Base-by-base conservation (phyloP, 2,113 vertebrate genomes). In the Mus spicilegus region DNA sequence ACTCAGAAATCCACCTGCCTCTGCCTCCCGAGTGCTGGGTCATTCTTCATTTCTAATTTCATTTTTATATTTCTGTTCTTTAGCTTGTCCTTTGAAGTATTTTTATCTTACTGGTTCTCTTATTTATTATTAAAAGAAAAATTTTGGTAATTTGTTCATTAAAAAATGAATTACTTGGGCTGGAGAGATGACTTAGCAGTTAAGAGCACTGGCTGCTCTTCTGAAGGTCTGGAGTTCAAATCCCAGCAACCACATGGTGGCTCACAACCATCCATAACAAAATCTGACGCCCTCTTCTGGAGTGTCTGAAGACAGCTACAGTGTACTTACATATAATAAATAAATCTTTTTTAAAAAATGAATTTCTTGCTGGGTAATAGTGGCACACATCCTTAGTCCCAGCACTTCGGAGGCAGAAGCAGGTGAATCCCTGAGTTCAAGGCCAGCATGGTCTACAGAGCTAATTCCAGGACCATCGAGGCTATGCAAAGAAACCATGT, bases 81-180 rank as follows among this genome's bases (percentile, higher is more conserved):
- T 61, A 81, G 16, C 36, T 94, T 95, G 61, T 81, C 22, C 30
- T 80, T 93, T 56, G 81, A 84, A 87, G 26, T 88, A 94, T 91
- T 91, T 87, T 73, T 17, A 65, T 95, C 61, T 95, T 93, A 51
- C 5, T 94, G n/a, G 1, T 73, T 42, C n/a, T 39, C 24, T 85
- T 30, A 73, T 73, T 95, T 63, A 70, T 89, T 87, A 93, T 81
- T 78, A 76, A 95, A 96, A 78, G 69, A 93, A 78, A 75, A 80
- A 78, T n/a, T 87, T 90, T 87, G 76, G 42, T 12, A 78, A 70
- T 8, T 22, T 94, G 36, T 33, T 90, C 54, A 93, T 87, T 90
- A 65, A 80, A 95, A 42, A 91, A 61, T 93, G 89, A 87, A 81
- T 9, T 78, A 30, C 19, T 73, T 24, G n/a, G 49, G 49, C 49